A percentile compares a stretch with the other conserved stretches of the same genome.
These are phyloP conservation scores for Punctoribates punctum DNA, from an alignment of 2,888 invertebrate genomes.

Conservation along the genomic window DNA sequence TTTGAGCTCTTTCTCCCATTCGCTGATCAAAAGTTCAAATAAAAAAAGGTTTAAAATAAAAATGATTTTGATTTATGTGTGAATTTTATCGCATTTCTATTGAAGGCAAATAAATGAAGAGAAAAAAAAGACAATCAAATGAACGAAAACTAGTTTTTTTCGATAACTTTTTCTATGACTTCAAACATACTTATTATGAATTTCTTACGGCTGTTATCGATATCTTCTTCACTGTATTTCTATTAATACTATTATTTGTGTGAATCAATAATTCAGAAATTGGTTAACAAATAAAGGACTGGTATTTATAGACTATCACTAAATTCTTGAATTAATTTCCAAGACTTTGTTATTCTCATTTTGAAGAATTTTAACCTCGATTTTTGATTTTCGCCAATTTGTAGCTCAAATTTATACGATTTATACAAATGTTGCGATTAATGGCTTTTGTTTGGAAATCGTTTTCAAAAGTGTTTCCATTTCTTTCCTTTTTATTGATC, in stretches of 20 bases:
- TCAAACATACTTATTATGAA: constrained; percentile 8
- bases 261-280: constrained; percentile 4
- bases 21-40: constrained; percentile 35
- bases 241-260: neutral
- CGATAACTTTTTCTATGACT: neutral
- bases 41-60: neutral
- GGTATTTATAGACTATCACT: neutral
- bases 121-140: neutral
- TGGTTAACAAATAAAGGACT: neutral
- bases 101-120: neutral
- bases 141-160: constrained; percentile 5
- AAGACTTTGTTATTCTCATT: too few species aligned
- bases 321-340: neutral
- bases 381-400: too few species aligned
- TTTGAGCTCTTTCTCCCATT: constrained; percentile 48
- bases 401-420: too few species aligned
- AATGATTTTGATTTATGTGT: constrained; percentile 6
- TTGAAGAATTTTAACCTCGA: too few species aligned
- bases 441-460: too few species aligned
- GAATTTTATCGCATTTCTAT: constrained; percentile 1
- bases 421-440: too few species aligned
- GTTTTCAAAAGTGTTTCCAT: too few species aligned
- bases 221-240: neutral
- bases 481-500: too few species aligned
- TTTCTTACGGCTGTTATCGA: constrained; percentile 3